Evolutionary conservation across 2,113 vertebrate species (phyloP).

Genomic region (Galeopterus variegatus): DNA sequence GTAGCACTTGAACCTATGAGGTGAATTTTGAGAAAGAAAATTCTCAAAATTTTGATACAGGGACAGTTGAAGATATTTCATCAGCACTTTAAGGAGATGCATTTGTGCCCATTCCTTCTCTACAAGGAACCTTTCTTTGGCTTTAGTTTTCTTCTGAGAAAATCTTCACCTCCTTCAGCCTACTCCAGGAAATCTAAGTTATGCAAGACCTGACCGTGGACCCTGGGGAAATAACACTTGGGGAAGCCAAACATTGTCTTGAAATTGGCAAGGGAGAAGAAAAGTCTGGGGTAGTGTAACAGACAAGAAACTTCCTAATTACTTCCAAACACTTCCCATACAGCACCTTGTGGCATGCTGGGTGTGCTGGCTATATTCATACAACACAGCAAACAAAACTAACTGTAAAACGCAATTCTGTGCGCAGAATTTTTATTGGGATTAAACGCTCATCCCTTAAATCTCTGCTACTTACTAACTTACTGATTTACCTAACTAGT

Average conservation of each 20-base stretch:
- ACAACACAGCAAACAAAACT: background rate
- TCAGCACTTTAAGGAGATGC: conserved; percentile 23
- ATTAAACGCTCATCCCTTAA: background rate
- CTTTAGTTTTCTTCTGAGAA: conserved; percentile 51
- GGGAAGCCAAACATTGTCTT: conserved; percentile 22
- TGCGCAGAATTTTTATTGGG: background rate
- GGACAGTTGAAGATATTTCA: background rate
- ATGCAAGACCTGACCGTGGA: background rate
- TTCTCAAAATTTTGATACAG: background rate
- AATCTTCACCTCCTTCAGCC: background rate
- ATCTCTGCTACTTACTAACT: background rate
- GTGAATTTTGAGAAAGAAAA: background rate
- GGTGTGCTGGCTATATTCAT: background rate
- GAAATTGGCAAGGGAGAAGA: background rate
- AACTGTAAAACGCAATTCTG: background rate
- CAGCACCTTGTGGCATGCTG: background rate
- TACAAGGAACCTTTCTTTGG: background rate
- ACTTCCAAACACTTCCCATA: background rate
- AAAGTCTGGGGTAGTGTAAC: background rate
- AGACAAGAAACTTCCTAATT: background rate
- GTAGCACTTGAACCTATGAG: background rate
- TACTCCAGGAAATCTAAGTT: conserved; percentile 7
- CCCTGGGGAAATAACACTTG: conserved; percentile 27
- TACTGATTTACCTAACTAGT: background rate
- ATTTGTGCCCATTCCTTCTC: background rate